phyloP scores from a whole-genome alignment of 2,888 invertebrate species.

The Heliconius charithonia region DNA sequence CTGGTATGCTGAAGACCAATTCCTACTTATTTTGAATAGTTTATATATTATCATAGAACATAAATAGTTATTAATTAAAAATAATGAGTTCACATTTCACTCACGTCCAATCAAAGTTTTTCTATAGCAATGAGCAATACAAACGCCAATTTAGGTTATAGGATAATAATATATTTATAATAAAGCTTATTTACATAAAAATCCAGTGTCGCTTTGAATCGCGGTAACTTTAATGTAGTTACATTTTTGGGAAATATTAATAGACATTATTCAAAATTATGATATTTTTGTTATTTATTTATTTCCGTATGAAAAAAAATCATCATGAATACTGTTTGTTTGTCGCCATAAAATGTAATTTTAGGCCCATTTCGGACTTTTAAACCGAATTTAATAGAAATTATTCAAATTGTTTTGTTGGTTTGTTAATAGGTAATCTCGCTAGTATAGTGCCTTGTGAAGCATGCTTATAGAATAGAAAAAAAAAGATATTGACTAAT shows the following conservation, averaged over 20 bases:
- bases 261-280: conserved; percentile 56
- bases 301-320: conserved; percentile 57
- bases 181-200: conserved; percentile 59
- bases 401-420: conserved; percentile 67
- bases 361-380: conserved; percentile 75
- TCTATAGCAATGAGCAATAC: conserved; percentile 70
- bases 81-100: conserved; percentile 35
- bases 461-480: conserved; percentile 77
- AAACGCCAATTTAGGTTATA: conserved; percentile 77
- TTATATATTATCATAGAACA: conserved; percentile 3
- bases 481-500: conserved; percentile 67
- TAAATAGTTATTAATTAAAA: conserved; percentile 23
- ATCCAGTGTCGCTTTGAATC: conserved; percentile 42
- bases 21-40: conserved; percentile 23
- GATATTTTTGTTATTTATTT: conserved; percentile 42
- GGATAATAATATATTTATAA: conserved; percentile 59
- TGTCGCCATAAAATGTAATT: conserved; percentile 74
- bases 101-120: conserved; percentile 52
- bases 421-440: conserved; percentile 69
- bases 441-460: conserved; percentile 83
- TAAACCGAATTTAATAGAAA: conserved; percentile 80
- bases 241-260: conserved; percentile 53
- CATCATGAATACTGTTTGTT: conserved; percentile 56
- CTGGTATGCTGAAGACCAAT: conserved; percentile 31
- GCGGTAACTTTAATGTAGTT: conserved; percentile 54